Base-by-base conservation (phyloP, 2,888 invertebrate species). In the Mactromeris polynyma region DNA sequence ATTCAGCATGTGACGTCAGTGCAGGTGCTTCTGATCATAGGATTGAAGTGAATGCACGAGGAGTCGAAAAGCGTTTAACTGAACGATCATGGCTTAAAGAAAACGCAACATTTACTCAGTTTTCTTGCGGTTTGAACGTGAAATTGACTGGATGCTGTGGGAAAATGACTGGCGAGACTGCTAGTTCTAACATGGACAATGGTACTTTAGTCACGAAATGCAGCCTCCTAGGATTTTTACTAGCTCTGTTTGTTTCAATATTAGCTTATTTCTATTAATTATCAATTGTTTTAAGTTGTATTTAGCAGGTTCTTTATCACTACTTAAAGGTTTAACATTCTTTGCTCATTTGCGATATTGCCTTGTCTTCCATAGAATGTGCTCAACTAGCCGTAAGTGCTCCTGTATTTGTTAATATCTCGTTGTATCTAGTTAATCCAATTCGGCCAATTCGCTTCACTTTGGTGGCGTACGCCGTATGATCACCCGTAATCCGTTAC, bases 101-200 rank as follows among this genome's bases (percentile, higher is more conserved):
- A 17, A 83, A 87, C 42, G 82, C 78, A 0, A 87, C 86, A 0
- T 87, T 82, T 83, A 82, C 86, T 0, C 82, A 82, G 19, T 77
- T 78, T 40, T 77, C 73, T 2, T 87, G 86, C 54, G 40, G n/a
- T 38, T 19, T 86, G 38, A n/a, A 51, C 54, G 36, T 86, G 42
- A 26, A 81, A 58, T 40, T 42, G 9, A 73, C 86, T 17, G 81
- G 38, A 2, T 83, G 83, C 33, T 83, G 83, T 21, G 31, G 33
- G 2, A 26, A 64, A 9, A 26, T 26, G 9, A n/a, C 21, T 9
- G n/a, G 26, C 9, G 26, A 26, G 58, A 26, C 58, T 2, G n/a
- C n/a, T 7, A 64, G 26, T 26, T 64, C 58, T 26, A 64, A 26
- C 26, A 64, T 64, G 58, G 26, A 26, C 58, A 64, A 64, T 64